phyloP scores from a whole-genome alignment of 2,797 vertebrate genomes.

The Sebastes diploproa region DNA sequence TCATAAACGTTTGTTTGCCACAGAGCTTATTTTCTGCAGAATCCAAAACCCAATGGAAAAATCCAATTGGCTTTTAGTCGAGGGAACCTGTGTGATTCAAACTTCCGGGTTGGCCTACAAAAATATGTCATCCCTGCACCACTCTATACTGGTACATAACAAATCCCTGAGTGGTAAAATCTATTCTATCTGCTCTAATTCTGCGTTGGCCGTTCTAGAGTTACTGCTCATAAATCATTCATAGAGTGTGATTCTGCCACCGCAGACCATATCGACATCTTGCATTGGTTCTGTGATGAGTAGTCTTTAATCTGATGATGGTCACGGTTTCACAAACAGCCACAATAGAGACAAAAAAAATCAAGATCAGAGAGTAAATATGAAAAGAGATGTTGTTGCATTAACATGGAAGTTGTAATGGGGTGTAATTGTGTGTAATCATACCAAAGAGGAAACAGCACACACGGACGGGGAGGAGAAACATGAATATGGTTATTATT shows the following conservation, averaged over 20 bases:
- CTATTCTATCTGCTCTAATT: conserved; percentile 20
- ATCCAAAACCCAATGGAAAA: too few species aligned
- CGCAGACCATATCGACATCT: conserved; percentile 20
- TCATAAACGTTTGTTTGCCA: too few species aligned
- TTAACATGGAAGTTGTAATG: not conserved
- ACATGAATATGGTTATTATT: conserved; percentile 10
- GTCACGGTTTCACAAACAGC: not conserved
- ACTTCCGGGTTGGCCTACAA: too few species aligned
- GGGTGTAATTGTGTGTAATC: not conserved
- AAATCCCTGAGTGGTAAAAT: not conserved
- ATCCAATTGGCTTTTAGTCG: too few species aligned
- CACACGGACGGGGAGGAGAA: not conserved
- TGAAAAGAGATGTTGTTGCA: not conserved
- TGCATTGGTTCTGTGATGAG: conserved; percentile 1
- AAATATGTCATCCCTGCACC: too few species aligned
- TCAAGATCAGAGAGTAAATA: not conserved
- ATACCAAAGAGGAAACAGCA: not conserved
- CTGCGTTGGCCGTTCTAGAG: conserved; percentile 3
- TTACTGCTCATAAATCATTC: conserved; percentile 57
- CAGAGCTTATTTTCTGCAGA: too few species aligned
- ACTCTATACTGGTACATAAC: not conserved
- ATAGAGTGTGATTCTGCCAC: conserved; percentile 33
- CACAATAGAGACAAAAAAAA: not conserved
- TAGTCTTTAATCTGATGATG: not conserved
- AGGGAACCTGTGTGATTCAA: too few species aligned